A percentile compares a stretch with the other conserved stretches of the same genome.
Evolutionary conservation across 2,113 vertebrate species (phyloP).

Genomic region (Fregetta grallaria): DNA sequence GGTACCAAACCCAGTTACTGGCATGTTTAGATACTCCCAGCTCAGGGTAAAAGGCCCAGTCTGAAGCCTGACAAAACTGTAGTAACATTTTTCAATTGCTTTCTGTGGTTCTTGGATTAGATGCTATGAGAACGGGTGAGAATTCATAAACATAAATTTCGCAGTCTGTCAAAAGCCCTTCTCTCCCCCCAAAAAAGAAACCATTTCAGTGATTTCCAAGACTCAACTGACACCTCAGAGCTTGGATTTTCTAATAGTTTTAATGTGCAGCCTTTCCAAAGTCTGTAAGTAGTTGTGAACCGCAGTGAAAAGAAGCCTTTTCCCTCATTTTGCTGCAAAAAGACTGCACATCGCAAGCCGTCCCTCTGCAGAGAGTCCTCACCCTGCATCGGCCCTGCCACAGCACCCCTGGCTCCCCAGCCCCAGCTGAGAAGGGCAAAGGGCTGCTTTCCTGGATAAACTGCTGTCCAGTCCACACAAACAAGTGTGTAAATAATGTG

Average conservation of each 20-base stretch:
- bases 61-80: not conserved
- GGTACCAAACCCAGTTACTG: accelerated
- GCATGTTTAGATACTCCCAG: not conserved
- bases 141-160: not conserved
- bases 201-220: not conserved
- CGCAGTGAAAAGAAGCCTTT: not conserved
- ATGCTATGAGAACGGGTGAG: not conserved
- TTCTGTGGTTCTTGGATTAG: not conserved
- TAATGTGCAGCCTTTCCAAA: not conserved
- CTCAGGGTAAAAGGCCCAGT: not conserved
- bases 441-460: not conserved
- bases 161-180: not conserved
- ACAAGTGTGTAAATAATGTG: not conserved
- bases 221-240: not conserved
- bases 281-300: not conserved
- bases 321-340: not conserved
- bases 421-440: not conserved
- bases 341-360: not conserved
- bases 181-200: not conserved
- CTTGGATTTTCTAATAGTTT: not conserved
- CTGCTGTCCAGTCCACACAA: not conserved
- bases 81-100: not conserved
- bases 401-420: not conserved
- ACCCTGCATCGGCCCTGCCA: not conserved
- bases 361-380: not conserved